phyloP scores from a whole-genome alignment of 2,113 vertebrate genomes.

The Peromyscus leucopus region DNA sequence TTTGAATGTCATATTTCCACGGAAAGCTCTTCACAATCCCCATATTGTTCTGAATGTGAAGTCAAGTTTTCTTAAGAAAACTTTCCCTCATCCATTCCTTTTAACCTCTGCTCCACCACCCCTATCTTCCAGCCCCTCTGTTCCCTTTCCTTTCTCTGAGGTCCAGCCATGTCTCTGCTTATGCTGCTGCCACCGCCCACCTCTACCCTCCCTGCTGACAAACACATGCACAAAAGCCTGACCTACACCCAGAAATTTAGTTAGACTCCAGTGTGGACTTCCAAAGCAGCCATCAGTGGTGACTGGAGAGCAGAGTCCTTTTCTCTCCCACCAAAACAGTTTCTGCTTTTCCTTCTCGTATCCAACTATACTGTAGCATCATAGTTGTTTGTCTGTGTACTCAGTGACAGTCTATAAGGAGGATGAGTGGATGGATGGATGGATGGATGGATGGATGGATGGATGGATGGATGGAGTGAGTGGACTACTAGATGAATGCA shows the following conservation, averaged over 20 bases:
- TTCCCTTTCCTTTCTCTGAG: background rate
- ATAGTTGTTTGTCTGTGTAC: background rate
- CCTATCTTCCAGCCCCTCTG: rapidly evolving
- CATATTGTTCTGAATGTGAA: background rate
- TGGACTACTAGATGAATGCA: rapidly evolving
- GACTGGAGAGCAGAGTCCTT: background rate
- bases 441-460: background rate
- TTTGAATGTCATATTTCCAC: background rate
- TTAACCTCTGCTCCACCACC: too few species aligned
- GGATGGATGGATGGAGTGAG: too few species aligned
- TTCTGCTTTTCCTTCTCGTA: background rate
- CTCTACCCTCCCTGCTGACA: too few species aligned
- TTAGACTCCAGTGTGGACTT: background rate
- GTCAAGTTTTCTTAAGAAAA: background rate
- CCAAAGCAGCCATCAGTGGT: background rate
- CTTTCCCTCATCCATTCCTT: background rate
- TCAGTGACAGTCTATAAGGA: background rate
- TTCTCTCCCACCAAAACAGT: background rate
- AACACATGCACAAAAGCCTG: rapidly evolving
- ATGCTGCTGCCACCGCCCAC: too few species aligned
- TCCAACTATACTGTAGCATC: background rate
- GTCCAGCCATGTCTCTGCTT: background rate
- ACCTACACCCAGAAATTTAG: background rate
- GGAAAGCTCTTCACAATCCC: background rate
- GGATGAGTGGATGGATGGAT: background rate